These are phyloP conservation scores for Oncorhynchus mykiss DNA, from an alignment of 2,113 vertebrate species.

Conservation along the genomic window DNA sequence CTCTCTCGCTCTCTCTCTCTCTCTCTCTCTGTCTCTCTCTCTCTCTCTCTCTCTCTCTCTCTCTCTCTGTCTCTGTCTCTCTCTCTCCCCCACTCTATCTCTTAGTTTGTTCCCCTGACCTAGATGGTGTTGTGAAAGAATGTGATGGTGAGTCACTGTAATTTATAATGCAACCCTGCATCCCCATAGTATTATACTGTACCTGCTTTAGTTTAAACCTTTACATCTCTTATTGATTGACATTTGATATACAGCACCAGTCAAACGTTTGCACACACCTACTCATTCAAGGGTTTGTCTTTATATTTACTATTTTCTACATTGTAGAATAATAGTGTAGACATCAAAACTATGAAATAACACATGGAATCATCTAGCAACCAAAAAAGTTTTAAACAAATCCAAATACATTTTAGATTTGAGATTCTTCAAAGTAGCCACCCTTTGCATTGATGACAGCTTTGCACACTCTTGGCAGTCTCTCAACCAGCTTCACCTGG, in stretches of 20 bases:
- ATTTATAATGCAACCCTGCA: background rate
- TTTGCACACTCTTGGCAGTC: no score
- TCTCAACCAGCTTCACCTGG: no score
- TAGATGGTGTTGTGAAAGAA: constrained; percentile 9
- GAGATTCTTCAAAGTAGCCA: no score
- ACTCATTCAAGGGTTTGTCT: background rate
- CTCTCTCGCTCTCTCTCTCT: background rate
- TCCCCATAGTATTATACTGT: background rate
- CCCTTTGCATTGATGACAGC: no score
- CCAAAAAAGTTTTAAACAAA: no score
- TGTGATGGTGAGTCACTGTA: constrained; percentile 60
- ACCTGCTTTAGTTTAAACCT: background rate
- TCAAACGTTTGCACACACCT: no score
- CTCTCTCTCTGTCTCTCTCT: background rate
- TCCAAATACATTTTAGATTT: no score
- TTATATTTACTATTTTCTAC: no score
- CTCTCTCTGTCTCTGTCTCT: background rate
- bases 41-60: background rate
- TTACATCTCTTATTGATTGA: background rate
- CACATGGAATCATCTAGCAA: no score
- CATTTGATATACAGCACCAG: background rate
- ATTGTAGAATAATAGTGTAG: no score
- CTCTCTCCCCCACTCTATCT: constrained; percentile 10
- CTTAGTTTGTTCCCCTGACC: constrained; percentile 60
- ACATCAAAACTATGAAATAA: no score